Evolutionary conservation across 2,797 vertebrate species (phyloP), one percentile per base, ranked within the genome.

Genomic region (Rallus crepitans): DNA sequence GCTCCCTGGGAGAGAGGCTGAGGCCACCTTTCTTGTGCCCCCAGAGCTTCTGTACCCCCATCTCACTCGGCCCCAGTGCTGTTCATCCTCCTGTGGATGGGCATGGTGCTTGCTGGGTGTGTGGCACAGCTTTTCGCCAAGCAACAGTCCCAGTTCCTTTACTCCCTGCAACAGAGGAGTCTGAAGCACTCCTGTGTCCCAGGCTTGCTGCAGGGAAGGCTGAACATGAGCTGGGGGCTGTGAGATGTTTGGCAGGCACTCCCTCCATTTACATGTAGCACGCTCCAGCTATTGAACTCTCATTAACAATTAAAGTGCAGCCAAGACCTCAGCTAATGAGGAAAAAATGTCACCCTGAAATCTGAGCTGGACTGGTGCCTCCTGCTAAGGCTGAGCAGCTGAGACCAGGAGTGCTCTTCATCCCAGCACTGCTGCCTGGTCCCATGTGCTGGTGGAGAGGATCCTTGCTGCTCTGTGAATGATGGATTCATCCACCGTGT

Each of bases 311-410:
- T 53, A 64, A 90, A 81, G 39, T 69, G 48, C 83, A 69, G 76
- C 37, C 60, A 93, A 90, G 60, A 60, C 39, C 50, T 77, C 50
- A 35, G 70, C 17, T 69, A 88, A 93, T 35, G 70, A 82, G 50
- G 35, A 69, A 87, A 87, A 84, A 76, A 52, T 31, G 70, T 72
- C 70, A 78, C 80, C 71, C 61, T 69, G 88, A 59, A 73, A 52
- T 33, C 25, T 24, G 52, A 85, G 65, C 50, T 45, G 64, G 64
- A 59, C 69, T 64, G 18, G 7, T 64, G 60, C 56, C 60, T 93
- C 35, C 28, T 77, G 60, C 28, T 39, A 30, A 37, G 15, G 1
- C 56, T n/a, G 48, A 64, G 37, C 64, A 56, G 47, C 69, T 77
- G 20, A 56, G 64, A 66, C 37, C 28, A 53, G 27, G 60, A 25